Conservation (phyloP, 1,140 invertebrate species). For the Berghia stephanieae region DNA sequence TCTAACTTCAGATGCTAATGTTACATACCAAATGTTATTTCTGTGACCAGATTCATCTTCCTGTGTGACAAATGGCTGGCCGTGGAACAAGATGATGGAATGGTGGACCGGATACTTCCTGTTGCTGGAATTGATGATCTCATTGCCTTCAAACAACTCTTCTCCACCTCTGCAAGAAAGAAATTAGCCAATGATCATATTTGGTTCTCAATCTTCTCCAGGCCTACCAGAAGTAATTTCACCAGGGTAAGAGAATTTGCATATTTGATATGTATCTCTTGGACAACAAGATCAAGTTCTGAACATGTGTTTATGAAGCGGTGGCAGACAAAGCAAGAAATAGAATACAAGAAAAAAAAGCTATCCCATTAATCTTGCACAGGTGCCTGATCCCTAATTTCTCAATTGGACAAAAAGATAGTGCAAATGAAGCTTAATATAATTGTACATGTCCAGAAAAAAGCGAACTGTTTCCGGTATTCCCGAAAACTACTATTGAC, state of each 20-base stretch:
- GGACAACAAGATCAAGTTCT: too few relatives aligned
- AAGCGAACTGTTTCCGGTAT: too few relatives aligned
- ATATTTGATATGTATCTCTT: too few relatives aligned
- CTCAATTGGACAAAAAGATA: too few relatives aligned
- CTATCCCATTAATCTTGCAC: too few relatives aligned
- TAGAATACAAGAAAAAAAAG: too few relatives aligned
- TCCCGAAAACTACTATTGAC: too few relatives aligned
- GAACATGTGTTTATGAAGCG: too few relatives aligned
- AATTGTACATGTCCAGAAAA: too few relatives aligned
- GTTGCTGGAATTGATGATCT: slow-evolving; percentile 65
- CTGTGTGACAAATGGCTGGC: slow-evolving; percentile 65
- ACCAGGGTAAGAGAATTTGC: slow-evolving; percentile 60
- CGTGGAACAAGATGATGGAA: slow-evolving; percentile 66
- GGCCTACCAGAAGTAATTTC: slow-evolving; percentile 65
- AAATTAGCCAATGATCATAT: slow-evolving; percentile 67
- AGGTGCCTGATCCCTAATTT: too few relatives aligned
- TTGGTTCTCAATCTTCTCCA: slow-evolving; percentile 65
- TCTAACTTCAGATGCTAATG: neutral
- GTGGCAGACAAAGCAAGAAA: too few relatives aligned
- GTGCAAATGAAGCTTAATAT: too few relatives aligned
- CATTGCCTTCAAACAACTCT: slow-evolving; percentile 66
- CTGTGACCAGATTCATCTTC: slow-evolving; percentile 57
- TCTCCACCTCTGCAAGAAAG: slow-evolving; percentile 65
- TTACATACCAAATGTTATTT: neutral
- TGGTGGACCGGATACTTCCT: slow-evolving; percentile 65